Evolutionary conservation across 1,140 invertebrate species (phyloP).

Genomic region (Drosophila sulfurigaster): DNA sequence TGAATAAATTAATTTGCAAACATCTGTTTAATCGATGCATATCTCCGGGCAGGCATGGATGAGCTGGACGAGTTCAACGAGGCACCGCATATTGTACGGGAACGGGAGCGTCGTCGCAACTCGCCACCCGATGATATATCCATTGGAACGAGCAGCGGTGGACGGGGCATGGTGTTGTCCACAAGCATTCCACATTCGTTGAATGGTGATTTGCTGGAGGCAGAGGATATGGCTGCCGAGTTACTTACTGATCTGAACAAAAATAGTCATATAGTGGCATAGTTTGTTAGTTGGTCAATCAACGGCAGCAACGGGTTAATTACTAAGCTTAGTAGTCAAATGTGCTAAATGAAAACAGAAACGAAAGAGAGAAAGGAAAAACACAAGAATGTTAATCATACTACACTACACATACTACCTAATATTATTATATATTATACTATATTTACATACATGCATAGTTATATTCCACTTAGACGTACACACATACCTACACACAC

Average conservation of each 20-base stretch:
- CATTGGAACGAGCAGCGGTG: conserved; percentile 48
- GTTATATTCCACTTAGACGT: conserved; percentile 34
- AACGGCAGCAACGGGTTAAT: conserved; percentile 65
- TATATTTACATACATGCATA: conserved; percentile 53
- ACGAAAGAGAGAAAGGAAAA: neutral
- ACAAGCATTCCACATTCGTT: conserved; percentile 75
- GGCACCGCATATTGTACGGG: conserved; percentile 89
- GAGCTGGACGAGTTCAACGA: conserved; percentile 97
- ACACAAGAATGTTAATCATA: conserved; percentile 59
- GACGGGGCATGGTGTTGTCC: conserved; percentile 71
- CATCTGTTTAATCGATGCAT: neutral
- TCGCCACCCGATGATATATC: conserved; percentile 74
- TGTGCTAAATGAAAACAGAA: conserved; percentile 65
- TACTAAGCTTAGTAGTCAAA: conserved; percentile 70
- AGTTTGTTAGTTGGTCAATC: conserved; percentile 39
- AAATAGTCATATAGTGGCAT: conserved; percentile 84
- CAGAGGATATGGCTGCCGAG: conserved; percentile 75
- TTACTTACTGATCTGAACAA: conserved; percentile 83
- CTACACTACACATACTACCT: conserved; percentile 30
- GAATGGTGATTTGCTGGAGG: conserved; percentile 80
- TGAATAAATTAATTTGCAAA: neutral
- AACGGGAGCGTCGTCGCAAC: conserved; percentile 76
- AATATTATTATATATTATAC: conserved; percentile 44
- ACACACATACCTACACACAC: conserved; percentile 7
- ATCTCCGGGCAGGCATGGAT: conserved; percentile 88